Conservation (phyloP, 2,888 invertebrate genomes). For the Meiosimyza platycephala region DNA sequence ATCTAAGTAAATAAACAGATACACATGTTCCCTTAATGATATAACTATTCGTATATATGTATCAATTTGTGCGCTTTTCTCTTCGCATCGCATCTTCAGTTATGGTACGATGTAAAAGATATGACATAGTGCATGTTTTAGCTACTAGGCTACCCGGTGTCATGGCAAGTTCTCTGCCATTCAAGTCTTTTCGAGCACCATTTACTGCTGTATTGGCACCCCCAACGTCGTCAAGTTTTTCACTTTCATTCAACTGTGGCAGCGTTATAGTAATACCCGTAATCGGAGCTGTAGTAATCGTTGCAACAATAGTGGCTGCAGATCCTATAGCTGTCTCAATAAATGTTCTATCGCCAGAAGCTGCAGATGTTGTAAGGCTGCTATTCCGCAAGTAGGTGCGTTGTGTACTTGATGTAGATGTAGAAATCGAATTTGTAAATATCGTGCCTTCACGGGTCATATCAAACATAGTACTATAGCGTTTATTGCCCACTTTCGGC, state of each 20-base stretch:
- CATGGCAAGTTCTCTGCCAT: background rate
- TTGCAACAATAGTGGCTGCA: background rate
- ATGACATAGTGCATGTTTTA: background rate
- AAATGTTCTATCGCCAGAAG: background rate
- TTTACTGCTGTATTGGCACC: too few relatives aligned
- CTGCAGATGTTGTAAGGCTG: slow-evolving; percentile 46
- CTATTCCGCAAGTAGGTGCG: slow-evolving; percentile 57
- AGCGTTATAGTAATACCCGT: background rate
- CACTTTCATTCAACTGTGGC: too few relatives aligned
- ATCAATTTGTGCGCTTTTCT: too few relatives aligned
- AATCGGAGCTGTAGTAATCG: background rate
- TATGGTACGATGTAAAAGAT: background rate
- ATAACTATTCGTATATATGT: too few relatives aligned
- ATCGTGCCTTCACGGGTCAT: slow-evolving; percentile 35
- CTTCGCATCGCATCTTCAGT: background rate
- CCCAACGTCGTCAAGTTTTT: too few relatives aligned
- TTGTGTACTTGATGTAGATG: slow-evolving; percentile 58
- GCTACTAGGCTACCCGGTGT: background rate
- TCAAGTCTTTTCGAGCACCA: too few relatives aligned
- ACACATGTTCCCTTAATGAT: too few relatives aligned
- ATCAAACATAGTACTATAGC: slow-evolving; percentile 10
- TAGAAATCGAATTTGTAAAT: slow-evolving; percentile 53
- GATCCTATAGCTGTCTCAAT: background rate
- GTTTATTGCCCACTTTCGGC: slow-evolving; percentile 18
- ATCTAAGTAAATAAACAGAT: too few relatives aligned